phyloP scores from a whole-genome alignment of 2,888 invertebrate genomes.

The Pandemis heparana region DNA sequence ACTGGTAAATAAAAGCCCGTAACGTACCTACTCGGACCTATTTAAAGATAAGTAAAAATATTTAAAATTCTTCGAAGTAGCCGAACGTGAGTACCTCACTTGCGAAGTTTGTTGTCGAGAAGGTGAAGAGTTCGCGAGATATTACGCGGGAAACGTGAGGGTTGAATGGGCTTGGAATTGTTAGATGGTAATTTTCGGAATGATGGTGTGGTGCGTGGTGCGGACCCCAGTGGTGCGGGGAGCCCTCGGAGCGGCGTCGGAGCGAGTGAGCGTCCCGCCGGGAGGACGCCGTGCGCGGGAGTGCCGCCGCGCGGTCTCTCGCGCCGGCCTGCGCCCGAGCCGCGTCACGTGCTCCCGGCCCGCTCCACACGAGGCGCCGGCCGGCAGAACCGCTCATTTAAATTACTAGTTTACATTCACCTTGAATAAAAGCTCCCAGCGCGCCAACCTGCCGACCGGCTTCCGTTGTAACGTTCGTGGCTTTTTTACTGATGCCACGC shows the following conservation, averaged over 20 bases:
- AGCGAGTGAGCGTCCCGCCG: conserved; percentile 26
- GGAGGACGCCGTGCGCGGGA: conserved; percentile 48
- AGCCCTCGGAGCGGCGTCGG: not conserved
- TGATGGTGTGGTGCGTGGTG: not conserved
- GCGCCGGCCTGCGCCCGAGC: conserved; percentile 35
- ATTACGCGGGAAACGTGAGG: not conserved
- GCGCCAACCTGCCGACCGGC: not conserved
- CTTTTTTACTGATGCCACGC: not conserved
- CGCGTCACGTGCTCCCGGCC: conserved; percentile 47
- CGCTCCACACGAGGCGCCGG: conserved; percentile 45
- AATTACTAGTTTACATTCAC: conserved; percentile 15
- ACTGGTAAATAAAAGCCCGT: conserved; percentile 30
- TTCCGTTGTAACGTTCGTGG: not conserved
- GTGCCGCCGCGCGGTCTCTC: conserved; percentile 50
- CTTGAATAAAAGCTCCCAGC: not conserved
- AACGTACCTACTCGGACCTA: conserved; percentile 9
- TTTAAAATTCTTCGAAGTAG: not conserved
- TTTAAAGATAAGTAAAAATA: conserved; percentile 12
- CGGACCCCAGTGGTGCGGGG: not conserved
- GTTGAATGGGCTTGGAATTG: not conserved
- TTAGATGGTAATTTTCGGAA: not conserved
- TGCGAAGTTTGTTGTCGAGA: not conserved
- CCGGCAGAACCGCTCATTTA: not conserved
- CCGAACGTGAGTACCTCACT: not conserved
- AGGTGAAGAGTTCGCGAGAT: not conserved